phyloP scores from a whole-genome alignment of 2,113 vertebrate species.

The Lycaon pictus region DNA sequence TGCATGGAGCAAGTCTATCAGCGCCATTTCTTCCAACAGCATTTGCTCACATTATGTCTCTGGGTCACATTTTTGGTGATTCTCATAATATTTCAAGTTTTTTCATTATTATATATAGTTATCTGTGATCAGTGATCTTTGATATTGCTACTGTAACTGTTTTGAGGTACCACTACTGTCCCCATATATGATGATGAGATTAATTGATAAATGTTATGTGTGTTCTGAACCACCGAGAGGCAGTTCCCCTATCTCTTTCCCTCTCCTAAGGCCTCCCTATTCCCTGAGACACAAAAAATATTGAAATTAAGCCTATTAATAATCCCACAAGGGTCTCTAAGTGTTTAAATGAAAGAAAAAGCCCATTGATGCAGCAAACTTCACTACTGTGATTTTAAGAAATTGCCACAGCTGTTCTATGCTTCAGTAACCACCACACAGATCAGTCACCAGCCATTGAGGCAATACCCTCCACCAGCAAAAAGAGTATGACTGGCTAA shows the following conservation, averaged over 20 bases:
- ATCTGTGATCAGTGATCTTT: background rate
- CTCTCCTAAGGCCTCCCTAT: background rate
- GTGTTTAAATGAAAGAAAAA: background rate
- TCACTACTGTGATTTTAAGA: background rate
- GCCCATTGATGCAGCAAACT: background rate
- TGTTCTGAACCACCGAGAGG: background rate
- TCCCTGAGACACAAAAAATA: background rate
- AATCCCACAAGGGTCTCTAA: background rate
- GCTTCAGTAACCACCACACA: background rate
- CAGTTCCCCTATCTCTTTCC: background rate
- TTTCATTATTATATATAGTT: background rate
- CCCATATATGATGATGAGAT: background rate
- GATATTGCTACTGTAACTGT: background rate
- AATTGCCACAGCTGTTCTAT: background rate
- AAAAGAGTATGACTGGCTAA: background rate
- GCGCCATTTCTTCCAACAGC: background rate
- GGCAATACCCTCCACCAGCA: background rate
- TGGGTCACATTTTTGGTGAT: background rate
- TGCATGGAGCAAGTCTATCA: background rate
- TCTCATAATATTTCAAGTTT: background rate
- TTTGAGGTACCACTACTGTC: background rate
- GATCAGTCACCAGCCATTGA: background rate
- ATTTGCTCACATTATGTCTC: background rate
- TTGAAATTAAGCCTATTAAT: background rate
- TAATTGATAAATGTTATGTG: background rate